These are phyloP conservation scores for cattle (Bos taurus) DNA, from an alignment of 2,113 vertebrate genomes.

Conservation along the genomic window ARS-UCD2.0 NC_037336.1:80389501-80390000, in stretches of 20 bases:
- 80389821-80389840: constrained; percentile 57
- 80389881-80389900: background rate
- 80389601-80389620: constrained; percentile 18
- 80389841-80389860: constrained; percentile 33
- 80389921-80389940: constrained; percentile 20
- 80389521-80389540: background rate
- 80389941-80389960: constrained; percentile 33
- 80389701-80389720: constrained; percentile 52
- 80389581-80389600: constrained; percentile 21
- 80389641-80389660: constrained; percentile 10
- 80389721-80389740: constrained; percentile 52
- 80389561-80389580: constrained; percentile 12
- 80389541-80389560: background rate
- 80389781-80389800: constrained; percentile 34
- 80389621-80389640: constrained; percentile 43
- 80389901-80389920: constrained; percentile 3
- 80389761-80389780: constrained; percentile 29
- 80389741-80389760: constrained; percentile 64
- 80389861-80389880: constrained; percentile 48
- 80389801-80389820: constrained; percentile 40
- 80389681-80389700: constrained; percentile 64
- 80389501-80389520: constrained; percentile 17
- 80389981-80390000: constrained; percentile 55
- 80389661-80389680: constrained; percentile 44
- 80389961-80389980: constrained; percentile 48